Base-by-base conservation (phyloP, 1,140 invertebrate species). In the Steinernema feltiae region DNA sequence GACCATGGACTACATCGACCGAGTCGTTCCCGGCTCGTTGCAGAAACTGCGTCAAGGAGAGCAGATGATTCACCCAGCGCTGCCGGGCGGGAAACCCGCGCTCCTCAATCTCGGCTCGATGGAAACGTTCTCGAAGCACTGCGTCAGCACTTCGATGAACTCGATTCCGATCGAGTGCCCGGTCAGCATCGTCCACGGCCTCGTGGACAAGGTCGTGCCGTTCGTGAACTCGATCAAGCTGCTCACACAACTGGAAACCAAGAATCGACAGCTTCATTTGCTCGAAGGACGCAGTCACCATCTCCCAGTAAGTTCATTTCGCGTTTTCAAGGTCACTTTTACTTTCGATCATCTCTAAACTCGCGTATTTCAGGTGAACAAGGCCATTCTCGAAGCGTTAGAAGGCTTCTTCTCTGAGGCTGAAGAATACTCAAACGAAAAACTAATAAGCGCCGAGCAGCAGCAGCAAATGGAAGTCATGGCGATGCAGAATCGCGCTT, bases 81-180 rank as follows among this genome's bases (percentile, higher is more conserved):
- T 71, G 21, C 32, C 32, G 15, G 70, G 70, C 3, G 70, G 70
- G n/a, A 35, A 71, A 3, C 32, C 32, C 7, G 70, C 70, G 12
- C 30, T 32, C 7, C 7, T 71, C 29, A 53, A 71, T 21, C 70
- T 71, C 15, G 2, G 30, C 21, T 71, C 32, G 32, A 15, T 71
- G 70, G 12, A 32, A n/a, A 53, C 32, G 32, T 71, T 35, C 29
- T 15, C 46, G 15, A 71, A 71, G 21, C 3, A 32, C 70, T 71
- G 70, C 70, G 46, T 71, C 70, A 71, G 70, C 70, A 29, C 12
- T 3, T 71, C 70, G 32, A 32, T 53, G 32, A 35, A 32, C 70
- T 30, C 70, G 32, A 71, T 71, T 30, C 70, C 70, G 15, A 71
- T 71, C 29, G 7, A 71, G 70, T 71, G 70, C 24, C 70, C 70